Evolutionary conservation across 2,888 invertebrate species (phyloP), one percentile per base, ranked within the genome.

Genomic region (Tromatobia lineatoria): DNA sequence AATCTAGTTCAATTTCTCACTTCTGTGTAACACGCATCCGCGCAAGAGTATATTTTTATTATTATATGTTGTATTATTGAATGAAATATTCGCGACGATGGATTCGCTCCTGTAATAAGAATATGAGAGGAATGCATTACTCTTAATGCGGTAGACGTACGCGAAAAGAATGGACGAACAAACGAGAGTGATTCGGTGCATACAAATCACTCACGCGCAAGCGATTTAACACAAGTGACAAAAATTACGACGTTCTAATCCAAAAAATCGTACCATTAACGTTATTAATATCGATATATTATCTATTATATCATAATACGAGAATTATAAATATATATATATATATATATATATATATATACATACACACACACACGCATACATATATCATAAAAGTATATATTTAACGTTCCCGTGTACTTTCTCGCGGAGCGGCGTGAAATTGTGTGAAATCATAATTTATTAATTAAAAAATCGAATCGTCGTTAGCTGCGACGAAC

Each of bases 261-360:
- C 80, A 81, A 81, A 84, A 80, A 85, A 76, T 75, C 25, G 83
- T 85, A 85, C 85, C 80, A 85, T 80, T 85, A 85, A 83, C 83
- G 71, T 82, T 83, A 85, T 81, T 77, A 67, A 69, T 76, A 80
- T 77, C 67, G 70, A 80, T 76, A 57, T 75, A 85, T 77, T 59
- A 73, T 86, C 73, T 73, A 83, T 73, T 82, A 76, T 71, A 71
- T 77, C 61, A 52, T 38, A 67, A 70, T 57, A 67, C 70, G 64
- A 61, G 13, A 66, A 75, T 38, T 66, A 75, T 64, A 77, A 81
- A 52, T 83, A 78, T 59, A 80, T 75, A 66, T 73, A 80, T 67
- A 80, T 57, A 79, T 64, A 82, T n/a, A n/a, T n/a, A n/a, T n/a
- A n/a, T n/a, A n/a, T n/a, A n/a, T n/a, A n/a, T n/a, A n/a, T 38